Conservation (phyloP, 2,888 invertebrate genomes). For the Chaitophorus viminalis region DNA sequence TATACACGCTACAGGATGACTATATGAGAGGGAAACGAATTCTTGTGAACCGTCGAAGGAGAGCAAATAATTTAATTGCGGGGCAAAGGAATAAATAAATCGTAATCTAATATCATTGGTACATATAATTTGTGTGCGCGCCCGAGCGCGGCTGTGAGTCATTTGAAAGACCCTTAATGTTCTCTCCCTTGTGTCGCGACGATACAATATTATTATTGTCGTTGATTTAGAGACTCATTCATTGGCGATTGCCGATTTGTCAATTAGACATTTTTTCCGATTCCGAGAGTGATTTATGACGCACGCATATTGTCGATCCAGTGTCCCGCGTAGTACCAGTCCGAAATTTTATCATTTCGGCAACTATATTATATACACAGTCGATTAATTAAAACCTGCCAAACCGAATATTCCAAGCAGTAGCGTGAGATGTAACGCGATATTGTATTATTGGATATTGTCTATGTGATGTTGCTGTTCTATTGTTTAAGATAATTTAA, state of each 20-base stretch:
- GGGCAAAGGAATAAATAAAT: conserved; percentile 3
- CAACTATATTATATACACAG: not conserved
- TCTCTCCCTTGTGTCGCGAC: not conserved
- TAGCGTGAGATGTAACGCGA: not conserved
- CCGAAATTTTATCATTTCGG: not conserved
- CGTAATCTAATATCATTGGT: conserved; percentile 27
- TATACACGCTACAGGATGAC: not conserved
- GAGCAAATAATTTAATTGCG: conserved; percentile 14
- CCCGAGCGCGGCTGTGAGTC: not conserved
- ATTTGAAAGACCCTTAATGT: conserved; percentile 28
- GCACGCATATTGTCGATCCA: not conserved
- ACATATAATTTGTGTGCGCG: conserved; percentile 15
- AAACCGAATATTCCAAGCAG: not conserved
- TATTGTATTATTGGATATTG: not conserved
- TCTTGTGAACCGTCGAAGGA: not conserved
- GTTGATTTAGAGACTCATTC: not conserved
- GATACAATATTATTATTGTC: not conserved
- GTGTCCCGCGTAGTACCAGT: not conserved
- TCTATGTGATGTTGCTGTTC: not conserved
- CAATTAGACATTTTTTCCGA: conserved; percentile 17
- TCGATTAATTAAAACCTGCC: not conserved
- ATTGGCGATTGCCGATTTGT: conserved; percentile 42
- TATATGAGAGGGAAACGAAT: not conserved
- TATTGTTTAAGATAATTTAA: not conserved
- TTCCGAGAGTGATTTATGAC: conserved; percentile 19